phyloP scores from a whole-genome alignment of 2,113 vertebrate genomes.

The Actenoides lindsayi region DNA sequence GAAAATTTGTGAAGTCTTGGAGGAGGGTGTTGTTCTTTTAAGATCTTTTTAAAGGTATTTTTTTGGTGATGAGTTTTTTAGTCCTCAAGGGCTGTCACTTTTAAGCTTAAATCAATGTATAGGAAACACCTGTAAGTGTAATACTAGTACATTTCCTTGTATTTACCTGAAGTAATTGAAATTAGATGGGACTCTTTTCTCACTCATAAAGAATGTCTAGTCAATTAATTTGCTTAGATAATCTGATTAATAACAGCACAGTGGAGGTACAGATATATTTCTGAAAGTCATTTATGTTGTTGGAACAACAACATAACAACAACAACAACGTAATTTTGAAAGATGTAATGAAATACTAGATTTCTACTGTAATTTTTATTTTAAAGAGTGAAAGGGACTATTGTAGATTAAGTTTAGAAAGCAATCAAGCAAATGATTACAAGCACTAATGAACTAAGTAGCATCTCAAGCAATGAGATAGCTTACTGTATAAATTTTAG shows the following conservation, averaged over 20 bases:
- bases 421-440: background rate
- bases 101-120: background rate
- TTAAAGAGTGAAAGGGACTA: background rate
- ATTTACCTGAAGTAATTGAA: background rate
- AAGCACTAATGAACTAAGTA: background rate
- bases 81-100: background rate
- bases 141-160: background rate
- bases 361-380: background rate
- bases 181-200: background rate
- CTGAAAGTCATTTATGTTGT: background rate
- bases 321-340: background rate
- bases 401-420: background rate
- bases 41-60: background rate
- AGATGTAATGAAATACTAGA: background rate
- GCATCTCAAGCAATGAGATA: background rate
- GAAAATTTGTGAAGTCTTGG: background rate
- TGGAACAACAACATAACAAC: background rate
- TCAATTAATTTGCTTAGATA: background rate
- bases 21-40: background rate
- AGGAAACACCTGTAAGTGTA: background rate
- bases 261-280: background rate
- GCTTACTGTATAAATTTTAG: background rate
- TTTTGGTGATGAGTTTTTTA: background rate
- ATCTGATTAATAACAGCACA: background rate
- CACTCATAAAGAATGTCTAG: background rate